A percentile compares a stretch with the other conserved stretches of the same genome.
phyloP scores from a whole-genome alignment of 2,113 vertebrate species.

The Stigmatopora argus region DNA sequence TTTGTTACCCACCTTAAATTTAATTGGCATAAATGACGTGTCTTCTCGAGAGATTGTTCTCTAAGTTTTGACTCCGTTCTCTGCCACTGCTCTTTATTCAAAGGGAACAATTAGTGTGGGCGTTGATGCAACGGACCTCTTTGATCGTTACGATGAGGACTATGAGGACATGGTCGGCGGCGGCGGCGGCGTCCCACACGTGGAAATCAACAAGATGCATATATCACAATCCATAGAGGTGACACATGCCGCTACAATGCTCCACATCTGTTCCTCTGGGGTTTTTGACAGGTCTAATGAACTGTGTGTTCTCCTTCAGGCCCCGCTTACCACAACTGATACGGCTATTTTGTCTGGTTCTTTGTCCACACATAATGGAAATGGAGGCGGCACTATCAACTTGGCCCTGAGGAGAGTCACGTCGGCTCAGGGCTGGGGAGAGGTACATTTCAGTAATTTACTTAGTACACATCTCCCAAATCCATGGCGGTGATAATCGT shows the following conservation, averaged over 20 bases:
- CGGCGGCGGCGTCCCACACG: conserved; percentile 78
- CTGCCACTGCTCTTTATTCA: conserved; percentile 1
- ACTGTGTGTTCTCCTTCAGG: conserved; percentile 62
- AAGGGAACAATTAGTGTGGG: conserved; percentile 96
- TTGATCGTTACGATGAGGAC: conserved; percentile 93
- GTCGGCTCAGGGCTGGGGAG: conserved; percentile 92
- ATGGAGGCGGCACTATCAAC: conserved; percentile 91
- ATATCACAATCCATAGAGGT: conserved; percentile 99
- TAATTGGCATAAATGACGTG: neutral
- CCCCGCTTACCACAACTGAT: conserved; percentile 89
- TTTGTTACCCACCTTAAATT: neutral
- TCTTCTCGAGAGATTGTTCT: neutral
- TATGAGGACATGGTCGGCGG: conserved; percentile 79
- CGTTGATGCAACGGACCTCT: conserved; percentile 94
- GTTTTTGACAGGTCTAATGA: neutral
- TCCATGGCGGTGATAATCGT: no score
- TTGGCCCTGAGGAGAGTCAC: conserved; percentile 85
- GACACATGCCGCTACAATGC: neutral
- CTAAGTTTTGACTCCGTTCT: neutral
- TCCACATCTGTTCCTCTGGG: neutral
- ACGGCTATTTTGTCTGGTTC: conserved; percentile 93
- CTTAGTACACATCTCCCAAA: neutral
- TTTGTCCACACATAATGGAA: conserved; percentile 95
- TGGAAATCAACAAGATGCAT: conserved; percentile 99
- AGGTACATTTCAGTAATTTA: conserved; percentile 63